Evolutionary conservation across 2,113 vertebrate species (phyloP).

Genomic region (Lethenteron camtschaticum): DNA sequence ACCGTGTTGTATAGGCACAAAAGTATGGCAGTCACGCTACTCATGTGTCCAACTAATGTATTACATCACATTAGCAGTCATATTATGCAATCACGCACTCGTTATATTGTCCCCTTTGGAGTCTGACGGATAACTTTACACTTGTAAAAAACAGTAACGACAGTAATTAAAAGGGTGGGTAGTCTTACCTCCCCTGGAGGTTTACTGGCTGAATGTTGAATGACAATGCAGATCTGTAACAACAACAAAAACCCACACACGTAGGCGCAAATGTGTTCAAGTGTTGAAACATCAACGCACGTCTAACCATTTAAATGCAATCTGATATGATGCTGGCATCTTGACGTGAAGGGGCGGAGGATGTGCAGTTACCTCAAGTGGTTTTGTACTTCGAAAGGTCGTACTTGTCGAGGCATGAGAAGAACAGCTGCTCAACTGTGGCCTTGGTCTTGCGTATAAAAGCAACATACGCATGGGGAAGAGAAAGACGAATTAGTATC

Average conservation of each 20-base stretch:
- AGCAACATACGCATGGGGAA: neutral
- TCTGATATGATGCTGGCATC: too few relatives aligned
- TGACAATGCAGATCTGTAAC: constrained; percentile 38
- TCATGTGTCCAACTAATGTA: too few relatives aligned
- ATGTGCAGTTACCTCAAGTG: constrained; percentile 29
- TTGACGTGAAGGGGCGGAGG: too few relatives aligned
- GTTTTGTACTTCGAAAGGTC: constrained; percentile 36
- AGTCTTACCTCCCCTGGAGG: constrained; percentile 51
- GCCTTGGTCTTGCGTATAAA: constrained; percentile 42
- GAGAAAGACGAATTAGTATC: neutral
- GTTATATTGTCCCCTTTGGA: too few relatives aligned
- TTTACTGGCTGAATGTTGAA: constrained; percentile 79
- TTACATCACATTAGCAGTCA: too few relatives aligned
- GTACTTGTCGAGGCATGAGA: constrained; percentile 28
- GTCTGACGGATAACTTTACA: too few relatives aligned
- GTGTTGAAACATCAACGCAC: too few relatives aligned
- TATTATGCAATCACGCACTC: too few relatives aligned
- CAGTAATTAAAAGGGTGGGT: neutral
- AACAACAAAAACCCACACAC: neutral
- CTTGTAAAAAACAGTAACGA: constrained; percentile 2
- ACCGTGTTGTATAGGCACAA: too few relatives aligned
- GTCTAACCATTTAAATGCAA: too few relatives aligned
- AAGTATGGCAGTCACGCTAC: too few relatives aligned
- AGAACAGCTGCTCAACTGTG: constrained; percentile 42
- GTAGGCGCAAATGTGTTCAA: neutral